A percentile compares a stretch with the other conserved stretches of the same genome.
Conservation (phyloP, 2,797 vertebrate genomes). For the Columba guinea region DNA sequence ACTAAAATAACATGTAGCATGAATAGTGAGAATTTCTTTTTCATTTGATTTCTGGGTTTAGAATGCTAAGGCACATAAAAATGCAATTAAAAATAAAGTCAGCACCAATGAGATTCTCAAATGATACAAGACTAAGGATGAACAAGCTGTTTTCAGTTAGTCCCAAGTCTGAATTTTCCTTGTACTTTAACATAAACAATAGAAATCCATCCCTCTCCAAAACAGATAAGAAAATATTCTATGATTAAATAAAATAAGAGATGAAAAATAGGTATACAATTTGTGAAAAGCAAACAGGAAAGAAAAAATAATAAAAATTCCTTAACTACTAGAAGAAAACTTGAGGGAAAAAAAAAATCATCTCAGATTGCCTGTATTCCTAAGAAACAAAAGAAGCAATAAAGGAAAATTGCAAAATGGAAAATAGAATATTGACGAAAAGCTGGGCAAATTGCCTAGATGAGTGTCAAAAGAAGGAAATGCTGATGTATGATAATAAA, state of each 20-base stretch:
- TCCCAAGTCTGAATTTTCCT: neutral
- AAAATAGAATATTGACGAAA: neutral
- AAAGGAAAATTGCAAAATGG: neutral
- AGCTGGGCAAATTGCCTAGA: neutral
- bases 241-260: neutral
- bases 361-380: neutral
- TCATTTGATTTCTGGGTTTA: neutral
- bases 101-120: neutral
- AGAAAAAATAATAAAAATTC: neutral
- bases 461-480: neutral
- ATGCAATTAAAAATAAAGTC: neutral
- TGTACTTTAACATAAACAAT: neutral
- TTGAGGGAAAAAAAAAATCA: neutral
- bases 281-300: neutral
- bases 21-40: neutral
- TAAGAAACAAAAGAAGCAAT: neutral
- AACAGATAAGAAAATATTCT: neutral
- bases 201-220: neutral
- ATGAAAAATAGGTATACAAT: neutral
- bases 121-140: neutral
- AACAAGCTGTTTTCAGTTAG: neutral
- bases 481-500: neutral
- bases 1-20: neutral
- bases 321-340: neutral
- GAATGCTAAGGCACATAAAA: neutral